Base-by-base conservation (phyloP, 2,888 invertebrate species). In the Drosophila gaucha region DNA sequence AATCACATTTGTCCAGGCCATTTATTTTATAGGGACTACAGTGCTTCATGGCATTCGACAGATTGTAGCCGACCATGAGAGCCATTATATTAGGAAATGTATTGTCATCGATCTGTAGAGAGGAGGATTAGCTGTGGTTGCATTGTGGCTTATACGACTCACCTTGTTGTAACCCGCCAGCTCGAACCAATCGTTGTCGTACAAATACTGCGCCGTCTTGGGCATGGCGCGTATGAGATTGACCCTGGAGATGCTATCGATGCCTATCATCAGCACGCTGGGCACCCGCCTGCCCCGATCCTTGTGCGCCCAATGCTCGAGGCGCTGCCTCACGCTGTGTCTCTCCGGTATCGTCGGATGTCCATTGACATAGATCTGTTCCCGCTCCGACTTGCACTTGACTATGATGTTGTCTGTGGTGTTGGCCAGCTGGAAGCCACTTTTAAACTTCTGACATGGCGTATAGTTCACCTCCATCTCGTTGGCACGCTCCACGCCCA, bases 61-160 rank as follows among this genome's bases (percentile, higher is more conserved):
- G 89, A 65, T 92, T 94, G 69, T 93, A 93, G 1, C 97, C 98
- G 0, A 96, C 95, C 12, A 96, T 92, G 41, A 96, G 93, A 0
- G 97, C 96, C 94, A 97, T 95, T 49, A 98, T 91, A 91, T 98
- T 98, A 0, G 98, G 97, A 88, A 96, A 97, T 0, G 97, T 98
- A 86, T 98, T 98, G 87, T 97, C 97, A 6, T 95, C 97, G 67
- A 96, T 94, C 94, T 96, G 89, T 1, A 12, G n/a, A 30, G 6
- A 5, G 10, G 8, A 2, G 12, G 0, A 6, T 43, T 26, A 39
- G 46, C 2, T 12, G 1, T 16, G 9, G 4, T 10, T 14, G 20
- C 8, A 10, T 14, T 14, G 1, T 26, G n/a, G 12, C 1, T 10
- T 26, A n/a, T 4, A 10, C 3, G 3, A 3, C 49, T 72, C 89